phyloP scores from a whole-genome alignment of 2,113 vertebrate species.

The Dicentrarchus labrax region DNA sequence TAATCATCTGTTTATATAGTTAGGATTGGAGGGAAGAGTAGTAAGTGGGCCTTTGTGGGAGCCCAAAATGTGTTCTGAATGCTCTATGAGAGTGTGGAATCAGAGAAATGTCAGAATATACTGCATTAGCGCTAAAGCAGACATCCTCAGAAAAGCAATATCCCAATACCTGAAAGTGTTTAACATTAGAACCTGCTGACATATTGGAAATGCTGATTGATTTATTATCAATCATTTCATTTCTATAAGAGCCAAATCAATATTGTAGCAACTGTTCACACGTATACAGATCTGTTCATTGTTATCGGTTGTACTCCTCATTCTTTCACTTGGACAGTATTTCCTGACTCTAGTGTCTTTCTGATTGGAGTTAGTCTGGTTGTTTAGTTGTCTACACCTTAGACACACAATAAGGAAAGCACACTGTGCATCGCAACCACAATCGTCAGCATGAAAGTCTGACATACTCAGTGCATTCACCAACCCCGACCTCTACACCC shows the following conservation, averaged over 20 bases:
- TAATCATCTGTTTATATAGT: slow-evolving; percentile 62
- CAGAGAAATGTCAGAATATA: slow-evolving; percentile 4
- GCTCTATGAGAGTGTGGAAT: slow-evolving; percentile 20
- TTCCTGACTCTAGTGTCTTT: not conserved
- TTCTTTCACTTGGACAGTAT: not conserved
- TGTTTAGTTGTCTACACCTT: not conserved
- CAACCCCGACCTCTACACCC: not conserved
- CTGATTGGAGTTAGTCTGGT: not conserved
- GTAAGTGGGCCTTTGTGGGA: slow-evolving; percentile 30
- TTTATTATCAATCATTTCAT: too few relatives aligned
- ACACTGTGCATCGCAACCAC: not conserved
- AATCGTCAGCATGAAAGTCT: not conserved
- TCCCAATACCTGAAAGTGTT: not conserved
- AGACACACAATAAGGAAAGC: not conserved
- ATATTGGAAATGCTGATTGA: too few relatives aligned
- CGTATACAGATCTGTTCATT: not conserved
- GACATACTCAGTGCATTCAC: not conserved
- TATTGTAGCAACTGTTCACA: not conserved
- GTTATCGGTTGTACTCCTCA: not conserved
- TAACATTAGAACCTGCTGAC: not conserved
- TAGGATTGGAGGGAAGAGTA: slow-evolving; percentile 40
- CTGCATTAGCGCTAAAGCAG: slow-evolving; percentile 5
- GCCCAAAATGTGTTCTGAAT: slow-evolving; percentile 37
- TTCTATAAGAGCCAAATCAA: not conserved
- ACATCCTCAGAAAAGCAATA: not conserved